phyloP scores from a whole-genome alignment of 2,113 vertebrate genomes.

The Dromas ardeola region DNA sequence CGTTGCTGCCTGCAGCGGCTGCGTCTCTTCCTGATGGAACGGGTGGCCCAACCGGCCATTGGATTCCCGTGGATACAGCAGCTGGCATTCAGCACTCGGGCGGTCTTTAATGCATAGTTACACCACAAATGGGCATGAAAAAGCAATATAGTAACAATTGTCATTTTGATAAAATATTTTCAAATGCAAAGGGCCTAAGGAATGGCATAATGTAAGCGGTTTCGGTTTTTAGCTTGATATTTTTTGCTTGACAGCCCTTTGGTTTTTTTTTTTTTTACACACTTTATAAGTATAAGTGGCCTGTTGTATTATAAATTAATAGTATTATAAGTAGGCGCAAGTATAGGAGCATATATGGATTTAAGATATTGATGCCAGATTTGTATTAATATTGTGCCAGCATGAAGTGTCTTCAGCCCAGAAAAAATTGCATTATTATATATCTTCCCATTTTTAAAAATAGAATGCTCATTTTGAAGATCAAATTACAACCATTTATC shows the following conservation, averaged over 20 bases:
- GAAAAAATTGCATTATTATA: slow-evolving; percentile 52
- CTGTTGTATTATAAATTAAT: not conserved
- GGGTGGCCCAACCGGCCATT: not conserved
- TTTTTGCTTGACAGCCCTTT: not conserved
- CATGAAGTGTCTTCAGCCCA: slow-evolving; percentile 1
- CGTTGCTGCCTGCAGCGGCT: not conserved
- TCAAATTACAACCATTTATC: slow-evolving; percentile 59
- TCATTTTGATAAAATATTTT: not conserved
- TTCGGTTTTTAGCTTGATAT: not conserved
- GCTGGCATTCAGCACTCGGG: not conserved
- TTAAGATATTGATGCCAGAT: not conserved
- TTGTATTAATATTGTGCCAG: slow-evolving; percentile 38
- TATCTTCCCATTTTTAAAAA: slow-evolving; percentile 46
- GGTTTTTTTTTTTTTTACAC: not conserved
- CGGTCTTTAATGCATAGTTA: not conserved
- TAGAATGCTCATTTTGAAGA: slow-evolving; percentile 26
- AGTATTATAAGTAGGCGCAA: not conserved
- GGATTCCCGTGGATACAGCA: not conserved
- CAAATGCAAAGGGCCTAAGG: not conserved
- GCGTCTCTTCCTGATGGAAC: not conserved
- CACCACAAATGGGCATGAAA: not conserved
- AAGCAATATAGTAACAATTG: not conserved
- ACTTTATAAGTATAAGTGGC: not conserved
- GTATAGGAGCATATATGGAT: not conserved
- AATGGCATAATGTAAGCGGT: not conserved